phyloP scores from a whole-genome alignment of 2,888 invertebrate genomes.

The Abrostola triplasia region DNA sequence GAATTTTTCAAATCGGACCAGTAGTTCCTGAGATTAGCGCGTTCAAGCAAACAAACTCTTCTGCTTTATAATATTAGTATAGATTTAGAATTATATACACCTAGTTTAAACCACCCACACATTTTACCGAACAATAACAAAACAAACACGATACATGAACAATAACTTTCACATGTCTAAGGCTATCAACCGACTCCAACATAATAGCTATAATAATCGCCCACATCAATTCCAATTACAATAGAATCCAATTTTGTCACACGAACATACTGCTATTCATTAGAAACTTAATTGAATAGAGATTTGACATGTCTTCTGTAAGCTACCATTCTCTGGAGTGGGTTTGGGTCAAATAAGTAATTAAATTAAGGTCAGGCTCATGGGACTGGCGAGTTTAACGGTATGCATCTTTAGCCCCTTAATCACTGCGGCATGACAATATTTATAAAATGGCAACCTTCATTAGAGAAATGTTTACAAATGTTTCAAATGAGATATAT shows the following conservation, averaged over 20 bases:
- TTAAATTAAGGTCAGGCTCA: slow-evolving; percentile 69
- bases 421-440: slow-evolving; percentile 32
- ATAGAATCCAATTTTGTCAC: slow-evolving; percentile 58
- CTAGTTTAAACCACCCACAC: too few relatives aligned
- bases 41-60: too few relatives aligned
- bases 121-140: not conserved
- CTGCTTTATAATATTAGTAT: too few relatives aligned
- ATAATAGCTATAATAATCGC: slow-evolving; percentile 48
- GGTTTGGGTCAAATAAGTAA: slow-evolving; percentile 73
- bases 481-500: not conserved
- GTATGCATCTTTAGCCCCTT: slow-evolving; percentile 56
- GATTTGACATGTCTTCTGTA: slow-evolving; percentile 68
- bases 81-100: too few relatives aligned
- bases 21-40: too few relatives aligned
- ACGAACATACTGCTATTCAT: slow-evolving; percentile 56
- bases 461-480: slow-evolving; percentile 5
- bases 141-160: not conserved
- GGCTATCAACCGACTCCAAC: slow-evolving; percentile 36
- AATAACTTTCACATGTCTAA: slow-evolving; percentile 1
- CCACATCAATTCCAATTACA: slow-evolving; percentile 52
- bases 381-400: slow-evolving; percentile 66
- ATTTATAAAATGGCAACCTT: slow-evolving; percentile 29
- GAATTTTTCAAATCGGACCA: too few relatives aligned
- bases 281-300: slow-evolving; percentile 71
- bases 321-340: slow-evolving; percentile 51